phyloP scores from a whole-genome alignment of 2,888 invertebrate species.

The Apeira syringaria region DNA sequence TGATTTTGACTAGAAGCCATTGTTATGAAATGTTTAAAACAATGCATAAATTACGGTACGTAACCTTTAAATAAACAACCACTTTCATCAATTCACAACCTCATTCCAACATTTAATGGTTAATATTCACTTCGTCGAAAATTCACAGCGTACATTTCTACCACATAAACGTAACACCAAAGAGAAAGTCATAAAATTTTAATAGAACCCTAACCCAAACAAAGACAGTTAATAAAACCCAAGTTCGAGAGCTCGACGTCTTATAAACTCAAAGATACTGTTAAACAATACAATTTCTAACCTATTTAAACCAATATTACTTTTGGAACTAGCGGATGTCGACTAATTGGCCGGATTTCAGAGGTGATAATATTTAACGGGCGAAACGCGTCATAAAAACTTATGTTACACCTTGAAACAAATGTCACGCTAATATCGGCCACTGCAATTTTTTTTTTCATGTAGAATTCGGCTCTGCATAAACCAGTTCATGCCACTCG shows the following conservation, averaged over 20 bases:
- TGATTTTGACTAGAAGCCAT: too few species aligned
- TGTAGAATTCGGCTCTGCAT: too few species aligned
- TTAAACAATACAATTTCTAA: constrained; percentile 30
- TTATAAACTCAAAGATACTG: constrained; percentile 22
- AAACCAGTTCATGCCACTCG: too few species aligned
- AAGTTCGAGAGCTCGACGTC: constrained; percentile 23
- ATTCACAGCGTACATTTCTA: not conserved
- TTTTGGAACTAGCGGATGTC: constrained; percentile 28
- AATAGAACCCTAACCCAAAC: constrained; percentile 17
- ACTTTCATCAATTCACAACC: too few species aligned
- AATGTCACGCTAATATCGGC: constrained; percentile 7
- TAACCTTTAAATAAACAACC: not conserved
- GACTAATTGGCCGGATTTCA: constrained; percentile 31
- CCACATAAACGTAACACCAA: not conserved
- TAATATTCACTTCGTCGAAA: not conserved
- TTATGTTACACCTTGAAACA: constrained; percentile 22
- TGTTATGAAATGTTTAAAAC: too few species aligned
- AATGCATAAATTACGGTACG: too few species aligned
- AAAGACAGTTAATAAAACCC: constrained; percentile 17
- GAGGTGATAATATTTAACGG: constrained; percentile 27
- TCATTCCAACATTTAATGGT: too few species aligned
- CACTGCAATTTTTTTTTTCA: too few species aligned
- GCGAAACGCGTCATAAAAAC: constrained; percentile 24
- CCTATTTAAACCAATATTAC: constrained; percentile 32
- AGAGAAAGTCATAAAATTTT: constrained; percentile 10